Evolutionary conservation across 2,113 vertebrate genomes (phyloP).

Genomic region (Hylia prasina): DNA sequence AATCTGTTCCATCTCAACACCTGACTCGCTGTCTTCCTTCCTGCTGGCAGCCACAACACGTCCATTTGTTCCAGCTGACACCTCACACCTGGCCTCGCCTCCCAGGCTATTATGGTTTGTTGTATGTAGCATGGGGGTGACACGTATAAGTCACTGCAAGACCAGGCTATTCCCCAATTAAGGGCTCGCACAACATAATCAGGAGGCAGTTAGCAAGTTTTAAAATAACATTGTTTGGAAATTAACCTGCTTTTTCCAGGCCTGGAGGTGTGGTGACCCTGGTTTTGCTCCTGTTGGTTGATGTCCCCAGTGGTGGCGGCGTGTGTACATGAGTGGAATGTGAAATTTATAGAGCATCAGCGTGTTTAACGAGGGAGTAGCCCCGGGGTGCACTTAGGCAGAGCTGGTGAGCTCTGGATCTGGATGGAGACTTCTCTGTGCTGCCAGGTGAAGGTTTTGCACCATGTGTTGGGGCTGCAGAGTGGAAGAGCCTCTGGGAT

Average conservation of each 20-base stretch:
- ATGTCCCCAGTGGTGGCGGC: not conserved
- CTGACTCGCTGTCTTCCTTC: not conserved
- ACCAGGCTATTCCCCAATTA: constrained; percentile 13
- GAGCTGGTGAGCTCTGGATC: constrained; percentile 29
- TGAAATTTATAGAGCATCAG: constrained; percentile 52
- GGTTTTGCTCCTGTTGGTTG: not conserved
- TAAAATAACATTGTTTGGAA: constrained; percentile 64
- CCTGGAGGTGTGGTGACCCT: constrained; percentile 35
- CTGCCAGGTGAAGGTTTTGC: not conserved
- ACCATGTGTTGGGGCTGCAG: accelerated
- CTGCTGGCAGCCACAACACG: accelerated
- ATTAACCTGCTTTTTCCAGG: constrained; percentile 47
- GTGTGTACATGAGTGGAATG: constrained; percentile 46
- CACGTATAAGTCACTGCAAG: not conserved
- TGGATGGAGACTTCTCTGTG: not conserved
- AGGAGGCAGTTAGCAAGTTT: constrained; percentile 61
- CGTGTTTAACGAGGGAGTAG: constrained; percentile 47
- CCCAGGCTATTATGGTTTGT: not conserved
- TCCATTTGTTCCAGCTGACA: not conserved
- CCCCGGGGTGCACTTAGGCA: constrained; percentile 10
- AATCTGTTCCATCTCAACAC: not conserved
- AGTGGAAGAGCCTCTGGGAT: not conserved
- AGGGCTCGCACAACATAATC: constrained; percentile 48
- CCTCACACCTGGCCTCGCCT: not conserved
- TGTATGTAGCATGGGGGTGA: not conserved